Evolutionary conservation across 2,113 vertebrate species (phyloP).

Genomic region (Pterophyllum scalare): DNA sequence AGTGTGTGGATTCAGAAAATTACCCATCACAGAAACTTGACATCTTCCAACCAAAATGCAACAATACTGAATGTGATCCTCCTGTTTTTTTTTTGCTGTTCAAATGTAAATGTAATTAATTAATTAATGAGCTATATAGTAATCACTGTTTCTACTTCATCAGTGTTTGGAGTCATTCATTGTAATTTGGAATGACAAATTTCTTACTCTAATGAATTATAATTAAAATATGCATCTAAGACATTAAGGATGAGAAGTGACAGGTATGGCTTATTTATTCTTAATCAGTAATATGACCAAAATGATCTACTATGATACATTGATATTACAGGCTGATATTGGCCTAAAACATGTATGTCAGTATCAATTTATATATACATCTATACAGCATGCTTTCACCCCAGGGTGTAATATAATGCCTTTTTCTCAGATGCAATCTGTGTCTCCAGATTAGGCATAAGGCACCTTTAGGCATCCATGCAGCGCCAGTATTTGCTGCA

Average conservation of each 20-base stretch:
- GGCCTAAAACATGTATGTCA: neutral
- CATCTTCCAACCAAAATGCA: neutral
- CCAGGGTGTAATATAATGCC: neutral
- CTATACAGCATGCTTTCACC: neutral
- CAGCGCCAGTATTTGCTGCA: neutral
- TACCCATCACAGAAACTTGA: neutral
- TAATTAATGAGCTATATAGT: neutral
- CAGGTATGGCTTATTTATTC: neutral
- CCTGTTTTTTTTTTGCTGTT: neutral
- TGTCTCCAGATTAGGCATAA: neutral
- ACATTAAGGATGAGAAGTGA: neutral
- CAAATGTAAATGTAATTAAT: neutral
- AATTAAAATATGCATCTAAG: neutral
- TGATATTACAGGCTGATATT: neutral
- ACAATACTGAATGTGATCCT: neutral
- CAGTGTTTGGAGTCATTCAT: neutral
- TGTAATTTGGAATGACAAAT: neutral
- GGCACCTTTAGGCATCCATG: neutral
- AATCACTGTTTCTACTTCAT: neutral
- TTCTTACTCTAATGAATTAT: neutral
- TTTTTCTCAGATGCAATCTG: neutral
- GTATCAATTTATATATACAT: neutral
- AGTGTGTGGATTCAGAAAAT: neutral
- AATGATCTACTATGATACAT: neutral
- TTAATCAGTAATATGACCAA: neutral